phyloP scores from a whole-genome alignment of 2,797 vertebrate species.

The Serranus cabrilla region DNA sequence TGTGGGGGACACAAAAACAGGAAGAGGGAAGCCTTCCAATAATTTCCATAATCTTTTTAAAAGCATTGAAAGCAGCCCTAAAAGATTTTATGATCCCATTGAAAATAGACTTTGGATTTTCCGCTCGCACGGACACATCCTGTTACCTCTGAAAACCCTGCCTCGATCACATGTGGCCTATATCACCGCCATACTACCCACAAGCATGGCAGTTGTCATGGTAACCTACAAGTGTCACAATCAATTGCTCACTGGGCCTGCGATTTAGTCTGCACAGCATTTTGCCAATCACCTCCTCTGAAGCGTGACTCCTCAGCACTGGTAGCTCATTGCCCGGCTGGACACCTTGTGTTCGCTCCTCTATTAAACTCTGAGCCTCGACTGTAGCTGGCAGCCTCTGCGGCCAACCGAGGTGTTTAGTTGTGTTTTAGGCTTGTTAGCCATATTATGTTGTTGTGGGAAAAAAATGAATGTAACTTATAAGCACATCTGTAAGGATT shows the following conservation, averaged over 20 bases:
- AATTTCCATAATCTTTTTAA: constrained; percentile 13
- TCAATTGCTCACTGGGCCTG: constrained; percentile 73
- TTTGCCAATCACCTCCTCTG: constrained; percentile 76
- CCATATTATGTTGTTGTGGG: constrained; percentile 18
- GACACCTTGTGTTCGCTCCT: constrained; percentile 56
- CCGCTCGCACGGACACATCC: constrained; percentile 24
- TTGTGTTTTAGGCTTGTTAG: constrained; percentile 44
- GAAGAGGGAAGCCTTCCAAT: not conserved
- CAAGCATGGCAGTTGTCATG: constrained; percentile 79
- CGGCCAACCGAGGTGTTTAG: constrained; percentile 35
- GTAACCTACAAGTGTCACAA: constrained; percentile 76
- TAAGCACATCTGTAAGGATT: not conserved
- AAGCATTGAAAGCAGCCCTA: constrained; percentile 37
- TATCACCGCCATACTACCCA: constrained; percentile 42
- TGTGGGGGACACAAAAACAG: constrained; percentile 6
- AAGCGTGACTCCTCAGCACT: constrained; percentile 72
- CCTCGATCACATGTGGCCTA: constrained; percentile 51
- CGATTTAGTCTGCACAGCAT: constrained; percentile 63
- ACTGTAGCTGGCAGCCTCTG: constrained; percentile 47
- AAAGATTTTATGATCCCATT: constrained; percentile 33
- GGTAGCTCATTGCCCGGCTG: constrained; percentile 69
- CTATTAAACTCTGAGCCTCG: constrained; percentile 57
- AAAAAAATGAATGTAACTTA: constrained; percentile 26
- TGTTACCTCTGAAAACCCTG: constrained; percentile 47
- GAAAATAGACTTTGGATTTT: constrained; percentile 50